Evolutionary conservation across 2,888 invertebrate species (phyloP), one percentile per base, ranked within the genome.

Genomic region (Chaetogeoica ovagalla): DNA sequence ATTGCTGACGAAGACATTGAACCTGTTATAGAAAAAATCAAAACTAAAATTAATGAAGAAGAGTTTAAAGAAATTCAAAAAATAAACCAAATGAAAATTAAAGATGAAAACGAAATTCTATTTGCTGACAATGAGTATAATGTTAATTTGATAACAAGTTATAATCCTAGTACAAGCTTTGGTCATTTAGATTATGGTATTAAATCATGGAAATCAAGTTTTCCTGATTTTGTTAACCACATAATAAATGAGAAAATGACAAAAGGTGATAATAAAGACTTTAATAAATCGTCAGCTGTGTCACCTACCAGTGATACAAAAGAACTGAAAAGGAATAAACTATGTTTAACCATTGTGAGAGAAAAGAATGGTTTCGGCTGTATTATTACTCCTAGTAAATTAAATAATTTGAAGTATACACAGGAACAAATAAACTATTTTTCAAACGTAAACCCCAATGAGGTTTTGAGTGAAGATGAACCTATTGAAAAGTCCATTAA

Each of bases 1-100:
- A 69, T 62, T 15, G 19, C 63, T 43, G 7, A 55, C 1, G 37
- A 55, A 23, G 55, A 37, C 23, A 39, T 52, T 21, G n/a, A 71
- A n/a, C 23, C 71, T 65, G 23, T 43, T 71, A n/a, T 43, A 43
- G 63, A 65, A 43, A 30, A 63, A n/a, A 79, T 79, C 13, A 79
- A 63, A 55, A 55, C 71, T 39, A 63, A 79, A 69, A 70, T 62
- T 71, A 21, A 70, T 70, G 19, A 62, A 70, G 1, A 15, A 52
- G 77, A 79, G 1, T 71, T 57, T 71, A 39, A 63, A 23, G 55
- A 23, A 11, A 2, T 79, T 63, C 39, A 39, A 39, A 13, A 55
- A 69, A 23, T 39, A 70, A 77, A 65, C 30, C 19, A 52, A 74
- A 11, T 11, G 23, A 72, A 39, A 23, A 37, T 65, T 23, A n/a